Evolutionary conservation across 2,113 vertebrate species (phyloP).

Genomic region (Anguilla rostrata): DNA sequence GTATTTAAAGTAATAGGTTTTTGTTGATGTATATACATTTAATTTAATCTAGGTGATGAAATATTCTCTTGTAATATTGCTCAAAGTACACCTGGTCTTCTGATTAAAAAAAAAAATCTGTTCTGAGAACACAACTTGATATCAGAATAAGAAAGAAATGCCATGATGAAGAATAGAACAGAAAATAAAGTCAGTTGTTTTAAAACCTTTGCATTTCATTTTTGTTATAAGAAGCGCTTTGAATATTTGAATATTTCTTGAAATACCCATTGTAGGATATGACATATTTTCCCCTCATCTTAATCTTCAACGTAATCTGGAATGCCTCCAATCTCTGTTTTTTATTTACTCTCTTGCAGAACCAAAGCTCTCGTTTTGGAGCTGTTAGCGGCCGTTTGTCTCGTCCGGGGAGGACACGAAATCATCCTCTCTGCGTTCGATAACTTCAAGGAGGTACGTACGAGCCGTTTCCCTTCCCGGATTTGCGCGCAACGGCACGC

Average conservation of each 20-base stretch:
- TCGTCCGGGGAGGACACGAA: slow-evolving; percentile 95
- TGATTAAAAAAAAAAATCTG: background rate
- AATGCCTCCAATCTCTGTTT: background rate
- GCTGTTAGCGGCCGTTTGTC: slow-evolving; percentile 89
- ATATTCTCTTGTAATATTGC: background rate
- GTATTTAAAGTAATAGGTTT: background rate
- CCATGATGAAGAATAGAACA: too few relatives aligned
- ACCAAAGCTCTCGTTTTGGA: slow-evolving; percentile 95
- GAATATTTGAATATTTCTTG: background rate
- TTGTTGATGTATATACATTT: background rate
- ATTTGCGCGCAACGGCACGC: background rate
- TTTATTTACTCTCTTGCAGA: slow-evolving; percentile 61
- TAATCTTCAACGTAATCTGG: background rate
- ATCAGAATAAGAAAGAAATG: too few relatives aligned
- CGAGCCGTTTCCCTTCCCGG: slow-evolving; percentile 5
- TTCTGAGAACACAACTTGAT: background rate
- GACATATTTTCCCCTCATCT: background rate
- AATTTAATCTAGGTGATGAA: background rate
- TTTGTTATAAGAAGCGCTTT: background rate
- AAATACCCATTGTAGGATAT: background rate
- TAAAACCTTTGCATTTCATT: background rate
- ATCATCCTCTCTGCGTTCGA: slow-evolving; percentile 95
- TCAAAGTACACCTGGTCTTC: background rate
- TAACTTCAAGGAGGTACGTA: slow-evolving; percentile 97
- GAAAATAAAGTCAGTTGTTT: background rate